phyloP scores from a whole-genome alignment of 2,113 vertebrate genomes.

The Sus scrofa region DNA sequence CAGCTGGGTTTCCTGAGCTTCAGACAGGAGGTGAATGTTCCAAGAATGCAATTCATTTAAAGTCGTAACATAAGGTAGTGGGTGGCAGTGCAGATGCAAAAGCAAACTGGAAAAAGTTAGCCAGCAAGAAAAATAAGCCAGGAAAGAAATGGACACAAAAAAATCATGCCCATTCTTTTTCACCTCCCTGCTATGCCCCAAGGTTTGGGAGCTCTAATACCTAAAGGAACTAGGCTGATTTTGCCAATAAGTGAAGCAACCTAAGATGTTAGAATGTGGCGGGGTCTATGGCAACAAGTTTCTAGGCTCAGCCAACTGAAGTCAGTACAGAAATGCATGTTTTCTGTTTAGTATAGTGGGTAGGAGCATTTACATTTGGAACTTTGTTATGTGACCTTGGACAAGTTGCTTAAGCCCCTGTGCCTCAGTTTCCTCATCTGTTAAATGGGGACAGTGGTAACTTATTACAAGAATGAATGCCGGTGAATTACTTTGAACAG shows the following conservation, averaged over 20 bases:
- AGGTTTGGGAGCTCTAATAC: not conserved
- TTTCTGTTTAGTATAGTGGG: not conserved
- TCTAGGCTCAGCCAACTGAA: not conserved
- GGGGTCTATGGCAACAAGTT: not conserved
- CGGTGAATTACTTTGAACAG: not conserved
- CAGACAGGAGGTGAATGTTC: conserved; percentile 41
- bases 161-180: not conserved
- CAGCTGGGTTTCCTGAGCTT: conserved; percentile 47
- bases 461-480: not conserved
- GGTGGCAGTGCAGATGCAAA: conserved; percentile 51
- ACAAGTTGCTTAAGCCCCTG: not conserved
- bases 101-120: conserved; percentile 49
- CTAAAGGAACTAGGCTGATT: not conserved
- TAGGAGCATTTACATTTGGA: not conserved
- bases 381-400: not conserved
- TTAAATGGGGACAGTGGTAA: not conserved
- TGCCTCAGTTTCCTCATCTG: not conserved
- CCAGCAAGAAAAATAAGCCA: not conserved
- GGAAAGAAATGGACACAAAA: not conserved
- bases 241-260: not conserved
- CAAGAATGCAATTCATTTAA: conserved; percentile 60
- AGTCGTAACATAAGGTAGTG: conserved; percentile 68
- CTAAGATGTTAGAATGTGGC: not conserved
- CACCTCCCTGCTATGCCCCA: not conserved
- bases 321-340: not conserved